A percentile compares a stretch with the other conserved stretches of the same genome.
These are phyloP conservation scores for Dromas ardeola DNA, from an alignment of 2,113 vertebrate species.

Conservation along the genomic window DNA sequence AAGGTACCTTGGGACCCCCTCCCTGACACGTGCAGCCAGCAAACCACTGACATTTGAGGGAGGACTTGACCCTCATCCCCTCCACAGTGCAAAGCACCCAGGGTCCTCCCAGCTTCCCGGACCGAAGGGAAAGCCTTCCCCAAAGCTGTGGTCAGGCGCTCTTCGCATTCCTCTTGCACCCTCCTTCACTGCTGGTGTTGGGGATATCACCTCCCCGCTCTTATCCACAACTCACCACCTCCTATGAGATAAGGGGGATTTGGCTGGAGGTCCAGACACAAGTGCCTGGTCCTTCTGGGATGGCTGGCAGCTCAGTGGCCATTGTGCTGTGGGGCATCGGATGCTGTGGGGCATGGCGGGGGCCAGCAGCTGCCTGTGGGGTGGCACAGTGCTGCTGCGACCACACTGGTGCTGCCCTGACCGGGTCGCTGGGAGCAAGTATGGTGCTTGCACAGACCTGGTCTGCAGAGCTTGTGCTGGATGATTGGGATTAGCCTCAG, in stretches of 20 bases:
- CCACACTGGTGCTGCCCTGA: neutral
- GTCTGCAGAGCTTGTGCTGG: neutral
- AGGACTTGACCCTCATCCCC: neutral
- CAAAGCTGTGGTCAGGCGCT: neutral
- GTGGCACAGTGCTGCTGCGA: neutral
- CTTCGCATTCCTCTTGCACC: neutral
- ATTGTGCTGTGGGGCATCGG: accelerated
- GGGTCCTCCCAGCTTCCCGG: neutral
- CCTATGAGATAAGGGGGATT: neutral
- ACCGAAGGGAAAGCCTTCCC: neutral
- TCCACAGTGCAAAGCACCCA: neutral
- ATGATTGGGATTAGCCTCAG: neutral
- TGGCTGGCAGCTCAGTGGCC: neutral
- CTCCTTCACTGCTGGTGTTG: neutral
- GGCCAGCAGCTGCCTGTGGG: neutral
- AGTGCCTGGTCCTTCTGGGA: neutral
- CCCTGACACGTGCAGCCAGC: neutral
- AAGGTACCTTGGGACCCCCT: neutral
- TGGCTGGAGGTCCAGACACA: neutral
- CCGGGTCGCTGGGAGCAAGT: neutral
- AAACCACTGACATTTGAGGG: neutral
- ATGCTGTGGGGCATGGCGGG: neutral
- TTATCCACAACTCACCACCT: neutral
- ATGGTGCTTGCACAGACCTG: accelerated
- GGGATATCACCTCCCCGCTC: neutral